Conservation (phyloP, 2,888 invertebrate species). For the Odontocerum albicorne region DNA sequence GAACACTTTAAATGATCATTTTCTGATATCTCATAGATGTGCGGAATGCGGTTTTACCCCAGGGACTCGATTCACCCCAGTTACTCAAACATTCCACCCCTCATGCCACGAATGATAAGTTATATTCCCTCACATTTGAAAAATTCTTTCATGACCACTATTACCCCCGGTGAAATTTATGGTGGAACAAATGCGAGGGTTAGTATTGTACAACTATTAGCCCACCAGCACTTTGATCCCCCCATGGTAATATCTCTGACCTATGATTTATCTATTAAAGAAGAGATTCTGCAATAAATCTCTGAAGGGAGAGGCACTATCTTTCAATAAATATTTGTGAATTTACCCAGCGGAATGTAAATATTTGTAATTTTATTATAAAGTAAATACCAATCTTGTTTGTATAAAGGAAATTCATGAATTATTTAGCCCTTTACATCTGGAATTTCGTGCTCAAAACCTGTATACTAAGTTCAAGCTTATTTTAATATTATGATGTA, state of each 20-base stretch:
- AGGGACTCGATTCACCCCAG: neutral
- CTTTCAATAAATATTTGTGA: neutral
- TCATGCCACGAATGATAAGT: conserved; percentile 22
- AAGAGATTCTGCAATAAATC: neutral
- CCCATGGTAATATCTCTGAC: neutral
- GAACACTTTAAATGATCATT: no score
- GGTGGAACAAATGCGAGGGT: conserved; percentile 7
- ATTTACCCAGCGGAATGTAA: no score
- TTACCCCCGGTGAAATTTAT: conserved; percentile 33
- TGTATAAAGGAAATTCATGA: no score
- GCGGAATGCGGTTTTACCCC: no score
- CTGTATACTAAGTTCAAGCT: no score
- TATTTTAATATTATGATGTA: no score
- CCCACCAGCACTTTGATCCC: neutral
- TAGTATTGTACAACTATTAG: no score
- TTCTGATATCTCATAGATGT: no score
- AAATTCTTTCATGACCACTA: conserved; percentile 35
- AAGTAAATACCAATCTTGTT: no score
- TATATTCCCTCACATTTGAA: conserved; percentile 30
- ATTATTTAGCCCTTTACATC: no score
- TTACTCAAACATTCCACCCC: conserved; percentile 1
- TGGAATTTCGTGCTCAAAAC: no score
- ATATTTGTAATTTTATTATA: no score
- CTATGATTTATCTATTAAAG: neutral
- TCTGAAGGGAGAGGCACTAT: neutral